These are phyloP conservation scores for Nibea albiflora DNA, from an alignment of 2,113 vertebrate genomes.

Conservation along the genomic window DNA sequence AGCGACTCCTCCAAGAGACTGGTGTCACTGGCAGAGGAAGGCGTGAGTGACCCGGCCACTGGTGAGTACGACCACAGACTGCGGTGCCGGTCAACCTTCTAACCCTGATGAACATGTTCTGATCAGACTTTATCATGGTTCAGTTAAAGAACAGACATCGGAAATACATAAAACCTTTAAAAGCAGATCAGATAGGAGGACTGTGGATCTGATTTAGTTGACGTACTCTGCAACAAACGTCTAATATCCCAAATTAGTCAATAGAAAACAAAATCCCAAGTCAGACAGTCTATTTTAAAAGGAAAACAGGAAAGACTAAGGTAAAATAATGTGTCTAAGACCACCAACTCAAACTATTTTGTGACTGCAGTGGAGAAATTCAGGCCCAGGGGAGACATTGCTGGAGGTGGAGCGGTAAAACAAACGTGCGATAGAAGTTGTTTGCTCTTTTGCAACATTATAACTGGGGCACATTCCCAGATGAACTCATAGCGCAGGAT, in stretches of 20 bases:
- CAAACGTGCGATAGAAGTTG: background rate
- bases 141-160: no score
- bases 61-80: slow-evolving; percentile 49
- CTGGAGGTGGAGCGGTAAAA: no score
- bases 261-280: background rate
- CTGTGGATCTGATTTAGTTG: background rate
- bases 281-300: background rate
- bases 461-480: background rate
- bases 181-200: no score
- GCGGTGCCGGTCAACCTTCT: background rate
- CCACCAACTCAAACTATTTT: no score
- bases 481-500: no score
- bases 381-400: no score
- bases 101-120: no score
- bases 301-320: background rate
- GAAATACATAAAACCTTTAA: no score
- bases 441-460: background rate
- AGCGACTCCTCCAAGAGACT: slow-evolving; percentile 83
- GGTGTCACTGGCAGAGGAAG: slow-evolving; percentile 78
- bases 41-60: slow-evolving; percentile 68
- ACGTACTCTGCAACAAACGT: background rate
- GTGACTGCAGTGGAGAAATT: no score
- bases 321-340: background rate
- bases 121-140: no score
- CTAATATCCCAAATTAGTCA: background rate